These are phyloP conservation scores for Alcis repandata DNA, from an alignment of 2,888 invertebrate genomes.

Conservation along the genomic window DNA sequence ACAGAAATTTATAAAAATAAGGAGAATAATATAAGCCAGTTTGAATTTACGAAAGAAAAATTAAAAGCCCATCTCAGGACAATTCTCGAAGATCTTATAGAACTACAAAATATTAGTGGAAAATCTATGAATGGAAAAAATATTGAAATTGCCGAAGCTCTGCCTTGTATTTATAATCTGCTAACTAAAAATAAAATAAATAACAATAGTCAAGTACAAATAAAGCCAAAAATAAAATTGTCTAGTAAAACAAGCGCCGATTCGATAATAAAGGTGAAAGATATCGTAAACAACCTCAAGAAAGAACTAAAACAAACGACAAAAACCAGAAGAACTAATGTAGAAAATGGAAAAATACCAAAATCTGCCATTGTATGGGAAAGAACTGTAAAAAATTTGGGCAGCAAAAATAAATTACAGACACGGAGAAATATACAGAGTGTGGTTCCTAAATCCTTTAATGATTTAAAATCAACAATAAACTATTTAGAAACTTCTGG, in stretches of 20 bases:
- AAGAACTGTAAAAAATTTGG: slow-evolving; percentile 66
- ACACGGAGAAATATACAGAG: slow-evolving; percentile 57
- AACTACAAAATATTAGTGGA: slow-evolving; percentile 66
- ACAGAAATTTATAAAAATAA: no score
- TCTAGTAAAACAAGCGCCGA: slow-evolving; percentile 6
- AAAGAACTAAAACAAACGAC: slow-evolving; percentile 54
- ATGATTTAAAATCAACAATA: slow-evolving; percentile 62
- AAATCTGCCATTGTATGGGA: slow-evolving; percentile 75
- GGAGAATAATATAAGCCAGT: slow-evolving; percentile 39
- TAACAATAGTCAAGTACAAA: background rate
- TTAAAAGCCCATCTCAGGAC: slow-evolving; percentile 73
- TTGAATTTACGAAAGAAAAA: slow-evolving; percentile 65
- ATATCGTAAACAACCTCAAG: slow-evolving; percentile 65
- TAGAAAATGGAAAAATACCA: slow-evolving; percentile 52
- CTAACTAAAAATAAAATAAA: slow-evolving; percentile 43
- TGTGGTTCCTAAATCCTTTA: slow-evolving; percentile 55
- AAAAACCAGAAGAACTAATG: slow-evolving; percentile 57
- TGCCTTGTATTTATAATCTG: slow-evolving; percentile 76
- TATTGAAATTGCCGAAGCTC: slow-evolving; percentile 63
- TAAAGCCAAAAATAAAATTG: background rate
- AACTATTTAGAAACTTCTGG: slow-evolving; percentile 56
- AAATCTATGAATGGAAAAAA: slow-evolving; percentile 50
- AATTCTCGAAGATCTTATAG: slow-evolving; percentile 72
- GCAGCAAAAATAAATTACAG: slow-evolving; percentile 47
- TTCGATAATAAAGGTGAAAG: slow-evolving; percentile 57